Conservation (phyloP, 2,113 vertebrate genomes). For the Chaetodon auriga region DNA sequence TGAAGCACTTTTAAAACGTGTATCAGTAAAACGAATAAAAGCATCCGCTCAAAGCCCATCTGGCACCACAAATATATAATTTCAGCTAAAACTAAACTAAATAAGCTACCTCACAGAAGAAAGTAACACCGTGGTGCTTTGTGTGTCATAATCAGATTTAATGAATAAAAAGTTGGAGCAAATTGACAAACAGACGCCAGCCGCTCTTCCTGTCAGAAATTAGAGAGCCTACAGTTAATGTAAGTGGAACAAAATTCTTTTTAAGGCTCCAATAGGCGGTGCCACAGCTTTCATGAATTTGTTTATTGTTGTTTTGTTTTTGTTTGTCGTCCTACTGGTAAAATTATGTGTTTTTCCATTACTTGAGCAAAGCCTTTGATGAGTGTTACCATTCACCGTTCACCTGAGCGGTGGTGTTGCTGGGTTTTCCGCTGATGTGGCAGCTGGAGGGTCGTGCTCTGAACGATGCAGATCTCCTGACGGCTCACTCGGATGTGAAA, state of each 20-base stretch:
- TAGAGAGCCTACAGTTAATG: not conserved
- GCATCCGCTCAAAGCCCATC: not conserved
- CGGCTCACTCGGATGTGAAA: slow-evolving; percentile 14
- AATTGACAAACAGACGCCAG: not conserved
- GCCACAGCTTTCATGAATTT: too few relatives aligned
- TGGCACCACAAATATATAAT: not conserved
- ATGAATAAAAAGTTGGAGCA: not conserved
- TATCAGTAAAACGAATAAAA: not conserved
- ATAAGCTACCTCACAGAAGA: slow-evolving; percentile 39
- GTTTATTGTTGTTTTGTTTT: not conserved
- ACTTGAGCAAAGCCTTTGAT: not conserved
- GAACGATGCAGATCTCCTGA: slow-evolving; percentile 1
- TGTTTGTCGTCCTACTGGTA: not conserved
- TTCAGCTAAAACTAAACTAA: not conserved
- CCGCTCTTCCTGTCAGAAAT: not conserved
- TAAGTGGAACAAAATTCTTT: not conserved
- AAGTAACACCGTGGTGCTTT: not conserved
- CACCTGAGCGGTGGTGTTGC: not conserved
- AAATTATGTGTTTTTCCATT: not conserved
- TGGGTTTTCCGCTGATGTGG: not conserved
- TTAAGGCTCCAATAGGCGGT: not conserved
- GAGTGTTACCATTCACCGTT: not conserved
- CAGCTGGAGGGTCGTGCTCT: not conserved
- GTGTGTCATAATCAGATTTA: not conserved
- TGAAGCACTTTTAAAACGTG: slow-evolving; percentile 52